Evolutionary conservation across 2,888 invertebrate genomes (phyloP), one percentile per base, ranked within the genome.

Genomic region (Lasioglossum vierecki): DNA sequence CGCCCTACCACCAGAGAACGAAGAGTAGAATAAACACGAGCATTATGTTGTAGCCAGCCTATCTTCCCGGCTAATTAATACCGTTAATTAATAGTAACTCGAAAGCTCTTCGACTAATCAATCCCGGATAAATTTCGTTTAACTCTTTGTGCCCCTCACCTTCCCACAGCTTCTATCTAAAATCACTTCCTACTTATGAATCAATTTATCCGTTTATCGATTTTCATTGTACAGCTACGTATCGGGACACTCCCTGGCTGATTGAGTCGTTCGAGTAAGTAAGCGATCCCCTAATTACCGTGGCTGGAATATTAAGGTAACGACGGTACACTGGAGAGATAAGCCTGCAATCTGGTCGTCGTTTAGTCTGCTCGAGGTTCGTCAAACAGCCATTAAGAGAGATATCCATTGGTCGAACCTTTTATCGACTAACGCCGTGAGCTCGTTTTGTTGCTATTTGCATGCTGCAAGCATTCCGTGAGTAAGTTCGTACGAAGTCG

Each of bases 401-500:
- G 30, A 57, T 63, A 76, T 70, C 60, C 80, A 57, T 73, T 60
- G 8, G 57, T 39, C 35, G 63, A 60, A 35, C 78, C 35, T n/a
- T 68, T 75, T 49, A 78, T 84, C 84, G 81, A 79, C 73, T 63
- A 26, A 49, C 75, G 35, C 41, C 49, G 57, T 60, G 49, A 71
- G 41, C 68, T 26, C 60, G 57, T 80, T 73, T 63, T 60, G 30
- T 79, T 49, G 72, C 44, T 63, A 63, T 76, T 83, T 79, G 70
- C 74, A 78, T 72, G 71, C 75, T 30, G 26, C 30, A 22, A 44
- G 35, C 76, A 53, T 80, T 83, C 74, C n/a, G 41, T 22, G 84
- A 80, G 60, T 57, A 68, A 57, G 46, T 71, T 63, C 30, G 41
- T 63, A 77, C 77, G 11, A 71, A 83, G 46, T 66, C 83, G 82